Evolutionary conservation across 2,113 vertebrate genomes (phyloP).

Genomic region (Corythornis madagascariensis): DNA sequence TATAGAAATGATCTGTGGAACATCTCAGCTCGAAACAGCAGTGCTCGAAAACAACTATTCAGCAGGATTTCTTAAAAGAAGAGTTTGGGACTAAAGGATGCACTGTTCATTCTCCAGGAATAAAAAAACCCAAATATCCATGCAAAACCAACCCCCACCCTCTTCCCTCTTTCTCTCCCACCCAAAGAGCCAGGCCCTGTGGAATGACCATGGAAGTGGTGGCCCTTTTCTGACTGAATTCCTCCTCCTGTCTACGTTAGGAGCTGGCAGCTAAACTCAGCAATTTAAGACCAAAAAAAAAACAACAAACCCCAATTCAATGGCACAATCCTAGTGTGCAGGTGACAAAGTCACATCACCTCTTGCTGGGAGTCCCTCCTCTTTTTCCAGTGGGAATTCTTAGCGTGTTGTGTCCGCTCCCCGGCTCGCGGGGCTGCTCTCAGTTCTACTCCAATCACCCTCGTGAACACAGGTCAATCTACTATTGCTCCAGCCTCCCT

Average conservation of each 20-base stretch:
- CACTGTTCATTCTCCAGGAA: conserved; percentile 55
- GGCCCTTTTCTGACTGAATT: not conserved
- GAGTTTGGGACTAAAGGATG: conserved; percentile 47
- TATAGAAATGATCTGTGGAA: conserved; percentile 77
- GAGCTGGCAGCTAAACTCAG: conserved; percentile 4
- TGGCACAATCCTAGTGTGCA: conserved; percentile 63
- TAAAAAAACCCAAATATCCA: conserved; percentile 12
- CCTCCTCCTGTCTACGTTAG: not conserved
- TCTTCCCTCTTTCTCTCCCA: not conserved
- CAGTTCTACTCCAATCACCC: conserved; percentile 23
- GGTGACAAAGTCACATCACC: not conserved
- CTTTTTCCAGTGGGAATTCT: not conserved
- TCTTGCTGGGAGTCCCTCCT: conserved; percentile 36
- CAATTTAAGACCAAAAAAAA: conserved; percentile 15
- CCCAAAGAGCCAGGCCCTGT: not conserved
- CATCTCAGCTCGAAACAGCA: conserved; percentile 56
- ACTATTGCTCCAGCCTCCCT: conserved; percentile 28
- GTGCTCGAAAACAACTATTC: conserved; percentile 47
- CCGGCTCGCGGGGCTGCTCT: not conserved
- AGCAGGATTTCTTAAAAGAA: conserved; percentile 47
- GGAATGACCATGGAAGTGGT: not conserved
- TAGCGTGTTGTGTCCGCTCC: not conserved
- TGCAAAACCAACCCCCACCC: conserved; percentile 22
- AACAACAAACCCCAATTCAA: not conserved
- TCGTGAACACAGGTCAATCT: not conserved